Base-by-base conservation (phyloP, 2,888 invertebrate genomes). In the Meteorus colon region DNA sequence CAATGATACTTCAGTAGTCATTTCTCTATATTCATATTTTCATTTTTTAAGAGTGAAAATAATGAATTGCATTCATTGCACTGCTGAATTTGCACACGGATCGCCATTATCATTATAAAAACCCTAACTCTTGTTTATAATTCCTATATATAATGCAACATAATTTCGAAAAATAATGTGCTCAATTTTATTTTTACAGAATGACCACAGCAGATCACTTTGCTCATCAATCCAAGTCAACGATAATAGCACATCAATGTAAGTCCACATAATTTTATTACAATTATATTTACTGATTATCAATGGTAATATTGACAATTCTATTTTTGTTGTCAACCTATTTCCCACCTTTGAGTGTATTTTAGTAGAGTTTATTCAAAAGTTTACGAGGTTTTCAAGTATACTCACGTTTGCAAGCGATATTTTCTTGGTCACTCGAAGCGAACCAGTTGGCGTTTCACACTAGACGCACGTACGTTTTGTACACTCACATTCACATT, bases 401-500 rank as follows among this genome's bases (percentile, higher is more conserved):
- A 65, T 34, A 34, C 48, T 27, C 37, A 41, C 59, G 63, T 75
- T 69, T 55, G 65, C 69, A 37, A 31, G 19, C 48, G 27, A 75
- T 75, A 70, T 70, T 65, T 75, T 55, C 63, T 51, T 55, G 19
- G 62, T 65, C 34, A 59, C 45, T 65, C 60, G 24, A 62, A 76
- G 66, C 55, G 69, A 51, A 63, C 59, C 65, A 31, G 68, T 73
- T 70, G 60, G 31, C 69, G 66, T 60, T 72, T 65, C 68, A 73
- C 73, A 65, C 66, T 62, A 70, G 48, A 73, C 70, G 73, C 73
- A 71, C 68, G 75, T 75, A 71, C 71, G 75, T 79, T 74, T 75
- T 62, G 73, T 37, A 68, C 73, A 69, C 67, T 70, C 41, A 55
- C 62, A 55, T 67, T 62, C 71, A 55, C 75, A 14, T 75, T 34